phyloP scores from a whole-genome alignment of 1,140 invertebrate genomes.

The Leptopilina boulardi region DNA sequence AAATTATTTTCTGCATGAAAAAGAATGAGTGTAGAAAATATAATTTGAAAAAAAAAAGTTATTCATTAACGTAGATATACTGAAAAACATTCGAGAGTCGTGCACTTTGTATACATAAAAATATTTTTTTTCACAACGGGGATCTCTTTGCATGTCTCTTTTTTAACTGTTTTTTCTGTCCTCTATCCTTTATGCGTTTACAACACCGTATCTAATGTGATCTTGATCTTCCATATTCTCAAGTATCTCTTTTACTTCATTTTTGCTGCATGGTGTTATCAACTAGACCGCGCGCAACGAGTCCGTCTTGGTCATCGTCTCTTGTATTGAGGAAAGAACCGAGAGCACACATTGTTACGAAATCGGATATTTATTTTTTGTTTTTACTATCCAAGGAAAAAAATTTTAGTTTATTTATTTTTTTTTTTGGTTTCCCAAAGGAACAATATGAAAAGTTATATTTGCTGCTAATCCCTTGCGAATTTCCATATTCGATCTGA shows the following conservation, averaged over 20 bases:
- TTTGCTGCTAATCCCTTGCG: slow-evolving; percentile 37
- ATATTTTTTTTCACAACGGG: slow-evolving; percentile 54
- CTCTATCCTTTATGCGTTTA: slow-evolving; percentile 64
- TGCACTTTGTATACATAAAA: slow-evolving; percentile 49
- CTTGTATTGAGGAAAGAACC: slow-evolving; percentile 50
- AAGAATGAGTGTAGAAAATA: neutral
- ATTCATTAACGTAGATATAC: slow-evolving; percentile 7
- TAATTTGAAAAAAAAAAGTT: neutral
- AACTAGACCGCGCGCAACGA: slow-evolving; percentile 53
- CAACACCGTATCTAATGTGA: slow-evolving; percentile 64
- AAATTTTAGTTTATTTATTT: slow-evolving; percentile 40
- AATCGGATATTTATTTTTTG: slow-evolving; percentile 29
- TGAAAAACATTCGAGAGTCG: slow-evolving; percentile 37
- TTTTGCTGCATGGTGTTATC: slow-evolving; percentile 62
- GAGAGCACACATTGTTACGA: slow-evolving; percentile 48
- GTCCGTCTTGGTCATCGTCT: slow-evolving; percentile 53
- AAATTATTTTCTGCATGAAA: too few species aligned
- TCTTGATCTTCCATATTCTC: slow-evolving; percentile 68
- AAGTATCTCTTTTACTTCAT: slow-evolving; percentile 67
- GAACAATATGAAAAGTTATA: slow-evolving; percentile 52
- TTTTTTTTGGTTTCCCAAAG: slow-evolving; percentile 51
- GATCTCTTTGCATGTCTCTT: slow-evolving; percentile 70
- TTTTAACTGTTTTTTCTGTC: slow-evolving; percentile 60
- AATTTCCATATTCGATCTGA: slow-evolving; percentile 17
- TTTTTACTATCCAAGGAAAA: slow-evolving; percentile 43